Conservation (phyloP, 2,797 vertebrate genomes). For the Saxicola maurus region DNA sequence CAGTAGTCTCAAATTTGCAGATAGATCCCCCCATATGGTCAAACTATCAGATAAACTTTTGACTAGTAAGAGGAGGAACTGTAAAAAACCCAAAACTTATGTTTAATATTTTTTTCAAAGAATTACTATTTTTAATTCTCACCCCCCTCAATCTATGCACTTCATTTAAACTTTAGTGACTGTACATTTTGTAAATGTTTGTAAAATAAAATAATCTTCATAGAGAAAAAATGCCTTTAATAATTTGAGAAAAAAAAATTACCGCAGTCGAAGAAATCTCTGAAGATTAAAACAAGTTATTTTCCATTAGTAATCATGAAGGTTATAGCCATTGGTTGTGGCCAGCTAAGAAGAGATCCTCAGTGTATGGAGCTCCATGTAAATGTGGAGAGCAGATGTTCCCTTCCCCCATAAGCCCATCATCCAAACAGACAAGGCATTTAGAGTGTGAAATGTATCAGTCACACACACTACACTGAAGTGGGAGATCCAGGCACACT, state of each 20-base stretch:
- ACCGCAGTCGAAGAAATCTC: not conserved
- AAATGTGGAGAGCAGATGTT: not conserved
- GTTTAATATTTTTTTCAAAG: not conserved
- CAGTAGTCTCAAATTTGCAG: not conserved
- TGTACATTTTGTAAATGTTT: not conserved
- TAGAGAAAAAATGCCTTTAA: not conserved
- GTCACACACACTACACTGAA: not conserved
- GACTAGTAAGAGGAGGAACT: not conserved
- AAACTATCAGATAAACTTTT: not conserved
- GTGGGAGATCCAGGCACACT: not conserved
- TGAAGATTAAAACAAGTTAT: not conserved
- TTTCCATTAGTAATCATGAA: not conserved
- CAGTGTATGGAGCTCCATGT: not conserved
- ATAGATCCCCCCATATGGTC: not conserved
- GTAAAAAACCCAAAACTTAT: not conserved
- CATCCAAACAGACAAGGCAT: not conserved
- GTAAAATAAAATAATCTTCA: not conserved
- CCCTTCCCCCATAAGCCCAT: not conserved
- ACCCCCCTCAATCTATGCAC: not conserved
- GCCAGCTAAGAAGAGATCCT: not conserved
- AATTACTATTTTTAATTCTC: not conserved
- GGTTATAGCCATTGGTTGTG: not conserved
- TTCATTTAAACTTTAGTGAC: not conserved
- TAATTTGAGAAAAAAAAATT: not conserved
- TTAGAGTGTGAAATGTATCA: constrained; percentile 6